Evolutionary conservation across 2,113 vertebrate genomes (phyloP).

Genomic region (Cisticola juncidis): DNA sequence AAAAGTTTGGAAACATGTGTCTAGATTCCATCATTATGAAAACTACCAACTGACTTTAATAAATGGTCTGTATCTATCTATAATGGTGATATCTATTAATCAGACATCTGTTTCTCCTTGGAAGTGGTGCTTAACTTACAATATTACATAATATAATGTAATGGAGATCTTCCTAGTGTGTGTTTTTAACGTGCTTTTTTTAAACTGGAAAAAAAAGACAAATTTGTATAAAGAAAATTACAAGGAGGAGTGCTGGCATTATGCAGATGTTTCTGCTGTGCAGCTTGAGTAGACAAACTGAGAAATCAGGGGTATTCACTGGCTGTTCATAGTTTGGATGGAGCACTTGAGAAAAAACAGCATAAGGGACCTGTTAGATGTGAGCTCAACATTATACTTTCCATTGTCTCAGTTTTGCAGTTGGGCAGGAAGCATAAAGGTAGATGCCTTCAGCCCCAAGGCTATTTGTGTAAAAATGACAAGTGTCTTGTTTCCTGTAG

Average conservation of each 20-base stretch:
- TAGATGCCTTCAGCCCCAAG: neutral
- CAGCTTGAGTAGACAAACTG: neutral
- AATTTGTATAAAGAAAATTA: neutral
- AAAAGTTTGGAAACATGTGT: neutral
- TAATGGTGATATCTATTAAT: neutral
- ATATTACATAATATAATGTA: no score
- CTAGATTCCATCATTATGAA: neutral
- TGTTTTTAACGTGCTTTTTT: neutral
- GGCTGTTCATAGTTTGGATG: neutral
- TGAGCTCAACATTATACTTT: neutral
- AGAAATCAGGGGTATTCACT: neutral
- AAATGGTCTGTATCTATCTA: neutral
- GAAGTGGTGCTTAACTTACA: neutral
- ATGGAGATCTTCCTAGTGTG: neutral
- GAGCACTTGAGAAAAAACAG: neutral
- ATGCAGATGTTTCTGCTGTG: neutral
- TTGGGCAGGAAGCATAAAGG: neutral
- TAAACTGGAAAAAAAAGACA: neutral
- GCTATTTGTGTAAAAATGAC: neutral
- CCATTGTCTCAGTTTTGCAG: neutral
- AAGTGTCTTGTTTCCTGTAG: neutral
- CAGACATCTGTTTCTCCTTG: neutral
- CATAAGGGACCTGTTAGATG: neutral
- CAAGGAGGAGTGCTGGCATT: neutral
- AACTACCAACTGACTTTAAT: neutral